Evolutionary conservation across 2,113 vertebrate species (phyloP).

Genomic region (Hoplias malabaricus): DNA sequence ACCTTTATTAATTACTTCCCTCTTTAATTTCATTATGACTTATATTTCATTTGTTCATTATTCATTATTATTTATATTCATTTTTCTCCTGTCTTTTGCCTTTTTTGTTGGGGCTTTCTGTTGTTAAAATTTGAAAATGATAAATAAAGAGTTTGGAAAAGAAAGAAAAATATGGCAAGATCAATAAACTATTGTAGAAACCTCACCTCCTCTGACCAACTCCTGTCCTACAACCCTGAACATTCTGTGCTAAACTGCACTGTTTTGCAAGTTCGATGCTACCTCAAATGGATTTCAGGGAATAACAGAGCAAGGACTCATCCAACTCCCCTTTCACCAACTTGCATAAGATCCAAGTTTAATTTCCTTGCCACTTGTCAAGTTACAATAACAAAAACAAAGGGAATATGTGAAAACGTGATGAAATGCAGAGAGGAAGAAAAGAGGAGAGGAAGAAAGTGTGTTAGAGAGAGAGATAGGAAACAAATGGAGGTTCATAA

Average conservation of each 20-base stretch:
- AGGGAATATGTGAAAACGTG: constrained; percentile 27
- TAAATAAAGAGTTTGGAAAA: too few species aligned
- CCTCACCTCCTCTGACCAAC: too few species aligned
- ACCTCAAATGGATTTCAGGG: neutral
- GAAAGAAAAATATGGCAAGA: too few species aligned
- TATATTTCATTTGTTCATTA: too few species aligned
- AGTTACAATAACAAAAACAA: constrained; percentile 3
- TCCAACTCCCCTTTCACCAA: constrained; percentile 33
- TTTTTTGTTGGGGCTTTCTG: too few species aligned
- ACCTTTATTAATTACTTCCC: too few species aligned
- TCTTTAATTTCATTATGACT: too few species aligned
- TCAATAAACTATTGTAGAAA: too few species aligned
- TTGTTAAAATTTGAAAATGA: too few species aligned
- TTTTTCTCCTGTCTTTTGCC: too few species aligned
- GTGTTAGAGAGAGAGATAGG: constrained; percentile 14
- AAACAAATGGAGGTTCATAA: constrained; percentile 37
- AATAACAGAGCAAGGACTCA: constrained; percentile 20
- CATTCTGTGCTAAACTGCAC: neutral
- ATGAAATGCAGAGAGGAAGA: neutral
- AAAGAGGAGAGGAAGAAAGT: neutral
- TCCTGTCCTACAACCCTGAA: neutral
- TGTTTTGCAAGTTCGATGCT: neutral
- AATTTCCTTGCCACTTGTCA: constrained; percentile 27
- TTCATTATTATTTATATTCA: too few species aligned
- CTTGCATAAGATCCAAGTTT: constrained; percentile 1